Percentiles rank a stretch among this genome's conserved stretches.
These are phyloP conservation scores for Crax fasciolata DNA, from an alignment of 2,797 vertebrate genomes.

Conservation along the genomic window DNA sequence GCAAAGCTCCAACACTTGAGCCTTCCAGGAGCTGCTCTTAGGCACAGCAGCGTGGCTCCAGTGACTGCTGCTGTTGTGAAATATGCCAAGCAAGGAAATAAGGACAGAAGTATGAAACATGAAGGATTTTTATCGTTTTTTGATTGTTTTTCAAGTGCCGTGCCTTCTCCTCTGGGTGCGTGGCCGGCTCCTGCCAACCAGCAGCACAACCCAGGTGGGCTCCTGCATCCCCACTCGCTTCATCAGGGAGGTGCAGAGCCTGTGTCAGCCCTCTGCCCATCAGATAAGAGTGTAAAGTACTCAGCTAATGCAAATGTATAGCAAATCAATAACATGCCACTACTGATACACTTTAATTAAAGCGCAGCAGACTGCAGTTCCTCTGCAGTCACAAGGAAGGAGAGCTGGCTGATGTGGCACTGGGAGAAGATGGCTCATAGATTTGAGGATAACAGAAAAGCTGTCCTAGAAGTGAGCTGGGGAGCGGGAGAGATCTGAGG, in stretches of 20 bases:
- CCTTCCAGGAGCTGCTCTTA: background rate
- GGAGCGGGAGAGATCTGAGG: background rate
- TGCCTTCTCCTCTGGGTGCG: background rate
- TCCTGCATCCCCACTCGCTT: background rate
- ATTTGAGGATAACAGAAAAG: background rate
- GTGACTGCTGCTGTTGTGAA: background rate
- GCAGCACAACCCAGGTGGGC: conserved; percentile 22
- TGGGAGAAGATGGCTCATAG: background rate
- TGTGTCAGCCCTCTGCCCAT: conserved; percentile 1
- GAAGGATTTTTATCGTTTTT: background rate
- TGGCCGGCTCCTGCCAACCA: background rate
- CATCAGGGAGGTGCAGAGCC: background rate
- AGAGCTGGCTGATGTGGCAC: background rate
- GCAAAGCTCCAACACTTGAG: background rate
- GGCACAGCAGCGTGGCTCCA: background rate
- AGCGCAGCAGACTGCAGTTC: conserved; percentile 46
- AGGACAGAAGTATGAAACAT: background rate
- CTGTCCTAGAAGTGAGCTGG: background rate
- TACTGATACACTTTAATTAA: conserved; percentile 61
- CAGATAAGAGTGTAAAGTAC: conserved; percentile 54
- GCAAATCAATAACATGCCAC: conserved; percentile 64
- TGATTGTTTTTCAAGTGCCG: background rate
- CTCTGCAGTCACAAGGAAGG: background rate
- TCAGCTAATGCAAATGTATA: conserved; percentile 56
- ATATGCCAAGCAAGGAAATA: background rate